Conservation (phyloP, 2,797 vertebrate species). For the Pseudomugil gertrudae region DNA sequence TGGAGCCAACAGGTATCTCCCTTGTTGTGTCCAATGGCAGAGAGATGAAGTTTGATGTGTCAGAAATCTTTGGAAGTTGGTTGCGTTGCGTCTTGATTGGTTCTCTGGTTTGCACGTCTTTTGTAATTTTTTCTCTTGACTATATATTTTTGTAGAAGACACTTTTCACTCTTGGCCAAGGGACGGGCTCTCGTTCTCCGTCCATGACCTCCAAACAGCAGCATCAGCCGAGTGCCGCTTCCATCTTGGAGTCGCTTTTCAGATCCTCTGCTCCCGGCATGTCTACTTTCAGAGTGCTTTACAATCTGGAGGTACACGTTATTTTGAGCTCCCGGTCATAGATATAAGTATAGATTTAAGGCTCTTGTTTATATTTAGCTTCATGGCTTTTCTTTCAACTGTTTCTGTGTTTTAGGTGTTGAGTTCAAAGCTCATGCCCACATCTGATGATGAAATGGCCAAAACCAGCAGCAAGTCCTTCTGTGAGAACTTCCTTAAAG, state of each 20-base stretch:
- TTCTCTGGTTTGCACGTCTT: background rate
- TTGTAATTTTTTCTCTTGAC: constrained; percentile 5
- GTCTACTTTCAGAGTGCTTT: constrained; percentile 98
- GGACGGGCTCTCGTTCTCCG: constrained; percentile 92
- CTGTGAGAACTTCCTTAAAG: constrained; percentile 99
- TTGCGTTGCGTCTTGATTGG: background rate
- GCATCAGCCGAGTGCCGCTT: constrained; percentile 96
- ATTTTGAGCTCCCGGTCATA: constrained; percentile 9
- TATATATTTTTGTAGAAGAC: constrained; percentile 86
- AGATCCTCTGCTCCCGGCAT: constrained; percentile 97
- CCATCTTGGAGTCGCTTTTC: constrained; percentile 95
- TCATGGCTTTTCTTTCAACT: background rate
- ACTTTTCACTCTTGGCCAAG: constrained; percentile 88
- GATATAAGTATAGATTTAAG: background rate
- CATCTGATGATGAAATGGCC: constrained; percentile 98
- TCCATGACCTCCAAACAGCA: constrained; percentile 95
- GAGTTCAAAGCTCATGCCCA: constrained; percentile 99
- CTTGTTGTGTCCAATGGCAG: background rate
- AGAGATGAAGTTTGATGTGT: background rate
- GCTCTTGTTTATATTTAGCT: background rate
- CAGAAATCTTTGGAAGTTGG: no score
- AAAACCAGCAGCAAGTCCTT: constrained; percentile 98
- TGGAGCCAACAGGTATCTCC: constrained; percentile 84
- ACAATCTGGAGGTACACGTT: constrained; percentile 92
- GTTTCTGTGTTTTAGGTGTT: constrained; percentile 83